Base-by-base conservation (phyloP, 1,140 invertebrate species). In the Papilio polyxenes region DNA sequence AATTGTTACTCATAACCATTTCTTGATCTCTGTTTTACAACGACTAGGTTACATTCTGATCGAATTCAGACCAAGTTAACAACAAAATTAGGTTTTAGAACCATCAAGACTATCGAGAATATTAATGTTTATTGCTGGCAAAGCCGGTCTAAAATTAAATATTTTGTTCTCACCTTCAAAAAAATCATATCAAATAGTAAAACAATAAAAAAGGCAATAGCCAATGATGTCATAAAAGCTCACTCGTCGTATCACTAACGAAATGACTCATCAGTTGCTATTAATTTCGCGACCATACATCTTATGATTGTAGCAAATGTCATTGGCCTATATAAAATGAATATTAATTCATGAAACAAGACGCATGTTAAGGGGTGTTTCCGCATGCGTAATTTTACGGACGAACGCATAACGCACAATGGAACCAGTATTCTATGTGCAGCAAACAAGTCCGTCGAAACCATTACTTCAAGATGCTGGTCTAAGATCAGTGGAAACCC, bases 261-360 rank as follows among this genome's bases (percentile, higher is more conserved):
- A 76, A 79, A 83, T 85, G 85, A 87, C 56, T 87, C 84, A 86
- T 80, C 80, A 75, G 77, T 85, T 74, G 85, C 83, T 88, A 88
- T 87, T 87, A 87, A 85, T 86, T 87, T 87, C 80, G 82, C 79
- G 82, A 81, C 81, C 81, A 81, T 80, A 82, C 79, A 83, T 82
- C 85, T 90, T 83, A 84, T 84, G 83, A 81, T 84, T 84, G 40
- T 81, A 82, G 85, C 85, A 87, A 84, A 88, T 90, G 90, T 87
- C 89, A 90, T 87, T 91, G 90, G 88, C 89, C 89, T 87, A 91
- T 87, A 86, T 92, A 84, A 78, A 82, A 72, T 65, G 69, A 59
- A 69, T n/a, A n/a, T n/a, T n/a, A n/a, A n/a, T 77, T 77, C 11
- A 77, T 31, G 48, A 3, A 77, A 77, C 75, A 56, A 77, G 75